Evolutionary conservation across 2,888 invertebrate species (phyloP).

Genomic region (Rhagonycha fulva): DNA sequence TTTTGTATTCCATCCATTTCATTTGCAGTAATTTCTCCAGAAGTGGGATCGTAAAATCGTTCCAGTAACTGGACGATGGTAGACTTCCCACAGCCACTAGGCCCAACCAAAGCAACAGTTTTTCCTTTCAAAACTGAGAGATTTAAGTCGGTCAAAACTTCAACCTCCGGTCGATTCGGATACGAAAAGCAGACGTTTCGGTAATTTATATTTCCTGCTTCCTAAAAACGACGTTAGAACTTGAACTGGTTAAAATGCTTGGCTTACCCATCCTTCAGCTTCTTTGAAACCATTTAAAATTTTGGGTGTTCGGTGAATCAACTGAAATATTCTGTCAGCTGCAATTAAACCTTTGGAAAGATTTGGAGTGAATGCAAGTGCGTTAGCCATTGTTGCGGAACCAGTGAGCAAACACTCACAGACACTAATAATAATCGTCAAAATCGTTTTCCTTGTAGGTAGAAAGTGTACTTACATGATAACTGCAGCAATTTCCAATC

Average conservation of each 20-base stretch:
- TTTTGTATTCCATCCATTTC: constrained; percentile 42
- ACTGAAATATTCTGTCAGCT: constrained; percentile 67
- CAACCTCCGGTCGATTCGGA: constrained; percentile 72
- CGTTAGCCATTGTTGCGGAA: constrained; percentile 67
- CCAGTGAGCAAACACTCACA: constrained; percentile 75
- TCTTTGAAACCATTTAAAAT: constrained; percentile 54
- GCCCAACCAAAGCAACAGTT: constrained; percentile 79
- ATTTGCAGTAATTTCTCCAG: constrained; percentile 61
- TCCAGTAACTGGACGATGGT: constrained; percentile 84
- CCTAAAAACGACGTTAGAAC: constrained; percentile 32
- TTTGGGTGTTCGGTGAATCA: constrained; percentile 66
- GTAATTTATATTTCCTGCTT: constrained; percentile 71
- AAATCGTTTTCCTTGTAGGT: background rate
- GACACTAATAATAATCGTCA: constrained; percentile 60
- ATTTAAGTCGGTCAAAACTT: constrained; percentile 69
- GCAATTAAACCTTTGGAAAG: constrained; percentile 78
- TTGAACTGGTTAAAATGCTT: background rate
- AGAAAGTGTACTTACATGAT: constrained; percentile 65
- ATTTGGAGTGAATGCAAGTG: constrained; percentile 77
- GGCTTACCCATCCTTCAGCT: constrained; percentile 46
- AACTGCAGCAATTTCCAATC: constrained; percentile 62
- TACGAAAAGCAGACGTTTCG: constrained; percentile 73
- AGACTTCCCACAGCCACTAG: constrained; percentile 88
- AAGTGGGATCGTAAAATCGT: constrained; percentile 79
- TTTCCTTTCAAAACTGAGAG: constrained; percentile 68